Evolutionary conservation across 2,113 vertebrate species (phyloP).

Genomic region (Aythya baeri): DNA sequence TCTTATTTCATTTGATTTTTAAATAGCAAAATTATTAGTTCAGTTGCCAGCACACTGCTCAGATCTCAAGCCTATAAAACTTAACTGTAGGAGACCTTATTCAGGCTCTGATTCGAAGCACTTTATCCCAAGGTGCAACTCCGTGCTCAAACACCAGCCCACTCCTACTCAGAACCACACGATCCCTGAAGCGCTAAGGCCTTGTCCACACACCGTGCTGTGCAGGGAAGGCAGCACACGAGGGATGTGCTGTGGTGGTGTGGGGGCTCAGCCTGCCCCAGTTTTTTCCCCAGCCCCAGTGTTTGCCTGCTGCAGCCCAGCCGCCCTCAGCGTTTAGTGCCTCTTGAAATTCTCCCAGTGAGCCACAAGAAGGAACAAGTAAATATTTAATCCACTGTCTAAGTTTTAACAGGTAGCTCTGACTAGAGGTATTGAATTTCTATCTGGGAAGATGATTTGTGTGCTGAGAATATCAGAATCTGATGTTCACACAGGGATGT

Average conservation of each 20-base stretch:
- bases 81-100: neutral
- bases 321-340: neutral
- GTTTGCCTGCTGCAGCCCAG: neutral
- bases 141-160: fast-evolving
- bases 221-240: neutral
- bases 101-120: neutral
- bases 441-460: neutral
- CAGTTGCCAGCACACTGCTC: neutral
- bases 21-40: neutral
- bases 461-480: constrained; percentile 11
- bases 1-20: neutral
- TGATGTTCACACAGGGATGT: neutral
- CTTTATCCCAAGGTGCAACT: neutral
- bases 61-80: neutral
- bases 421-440: constrained; percentile 36
- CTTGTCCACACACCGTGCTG: neutral
- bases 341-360: constrained; percentile 31
- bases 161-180: neutral
- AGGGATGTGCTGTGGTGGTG: fast-evolving
- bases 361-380: constrained; percentile 34
- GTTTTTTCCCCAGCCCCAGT: fast-evolving
- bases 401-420: constrained; percentile 26
- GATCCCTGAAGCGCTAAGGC: neutral
- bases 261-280: fast-evolving
- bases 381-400: constrained; percentile 60